A percentile compares a stretch with the other conserved stretches of the same genome.
Evolutionary conservation across 1,140 invertebrate species (phyloP).

Genomic region (Apis dorsata): DNA sequence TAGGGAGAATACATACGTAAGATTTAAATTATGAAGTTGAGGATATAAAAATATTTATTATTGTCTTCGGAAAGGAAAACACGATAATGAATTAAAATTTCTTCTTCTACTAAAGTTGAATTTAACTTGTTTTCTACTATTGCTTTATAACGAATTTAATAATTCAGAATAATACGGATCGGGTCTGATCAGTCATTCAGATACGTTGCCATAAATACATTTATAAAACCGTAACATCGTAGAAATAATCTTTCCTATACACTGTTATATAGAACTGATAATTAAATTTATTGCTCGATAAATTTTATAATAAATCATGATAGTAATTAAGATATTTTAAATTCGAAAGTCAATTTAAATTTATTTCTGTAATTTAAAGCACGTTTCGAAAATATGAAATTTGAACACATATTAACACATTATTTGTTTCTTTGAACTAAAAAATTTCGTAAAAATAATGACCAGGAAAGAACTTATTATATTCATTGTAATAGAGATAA

Average conservation of each 20-base stretch:
- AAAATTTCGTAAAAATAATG: too few species aligned
- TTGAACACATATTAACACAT: too few species aligned
- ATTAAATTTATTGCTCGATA: not conserved
- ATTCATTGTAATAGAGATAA: too few species aligned
- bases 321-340: not conserved
- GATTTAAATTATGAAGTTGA: not conserved
- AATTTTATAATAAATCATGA: not conserved
- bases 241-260: not conserved
- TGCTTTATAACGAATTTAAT: not conserved
- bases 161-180: not conserved
- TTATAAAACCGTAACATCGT: not conserved
- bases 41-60: not conserved
- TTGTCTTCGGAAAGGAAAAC: not conserved
- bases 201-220: not conserved
- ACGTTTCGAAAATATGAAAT: not conserved
- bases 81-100: not conserved
- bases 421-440: too few species aligned
- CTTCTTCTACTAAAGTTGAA: not conserved
- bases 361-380: not conserved
- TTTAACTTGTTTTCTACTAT: not conserved
- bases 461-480: too few species aligned
- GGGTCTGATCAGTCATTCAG: conserved; percentile 1
- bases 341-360: not conserved
- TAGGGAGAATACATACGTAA: too few species aligned
- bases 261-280: too few species aligned